phyloP scores from a whole-genome alignment of 2,797 vertebrate species.

The Cygnus olor region DNA sequence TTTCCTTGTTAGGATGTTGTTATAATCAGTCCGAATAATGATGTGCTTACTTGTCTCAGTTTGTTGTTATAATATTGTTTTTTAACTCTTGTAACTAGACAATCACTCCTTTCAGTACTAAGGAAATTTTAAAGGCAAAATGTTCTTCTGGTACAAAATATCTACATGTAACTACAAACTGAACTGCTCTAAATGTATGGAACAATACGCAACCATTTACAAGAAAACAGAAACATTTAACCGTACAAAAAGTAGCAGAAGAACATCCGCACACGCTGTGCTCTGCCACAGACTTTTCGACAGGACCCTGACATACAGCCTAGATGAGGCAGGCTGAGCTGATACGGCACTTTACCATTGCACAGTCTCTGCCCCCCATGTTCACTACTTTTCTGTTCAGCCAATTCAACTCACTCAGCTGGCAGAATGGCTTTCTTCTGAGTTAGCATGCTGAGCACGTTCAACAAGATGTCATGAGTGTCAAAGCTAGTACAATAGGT shows the following conservation, averaged over 20 bases:
- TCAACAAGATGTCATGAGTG: background rate
- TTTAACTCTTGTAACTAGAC: background rate
- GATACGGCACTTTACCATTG: fast-evolving
- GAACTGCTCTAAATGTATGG: background rate
- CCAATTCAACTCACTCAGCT: background rate
- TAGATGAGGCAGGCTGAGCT: background rate
- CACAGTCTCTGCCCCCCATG: background rate
- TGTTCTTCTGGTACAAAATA: background rate
- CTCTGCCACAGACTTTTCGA: background rate
- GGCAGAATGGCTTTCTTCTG: background rate
- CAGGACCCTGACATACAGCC: background rate
- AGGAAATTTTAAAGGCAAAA: background rate
- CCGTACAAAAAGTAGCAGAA: background rate
- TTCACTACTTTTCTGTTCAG: background rate
- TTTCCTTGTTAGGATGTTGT: background rate
- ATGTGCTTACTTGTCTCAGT: background rate
- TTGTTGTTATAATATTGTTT: background rate
- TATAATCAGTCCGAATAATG: background rate
- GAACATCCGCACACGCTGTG: background rate
- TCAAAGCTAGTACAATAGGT: background rate
- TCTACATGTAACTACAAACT: background rate
- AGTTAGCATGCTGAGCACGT: background rate
- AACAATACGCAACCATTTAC: background rate
- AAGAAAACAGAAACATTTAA: background rate
- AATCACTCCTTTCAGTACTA: background rate